Percentiles rank a stretch among this genome's conserved stretches.
Conservation (phyloP, 37 sponge, comb jelly and placozoan genomes). For the Axinella damicornis region DNA sequence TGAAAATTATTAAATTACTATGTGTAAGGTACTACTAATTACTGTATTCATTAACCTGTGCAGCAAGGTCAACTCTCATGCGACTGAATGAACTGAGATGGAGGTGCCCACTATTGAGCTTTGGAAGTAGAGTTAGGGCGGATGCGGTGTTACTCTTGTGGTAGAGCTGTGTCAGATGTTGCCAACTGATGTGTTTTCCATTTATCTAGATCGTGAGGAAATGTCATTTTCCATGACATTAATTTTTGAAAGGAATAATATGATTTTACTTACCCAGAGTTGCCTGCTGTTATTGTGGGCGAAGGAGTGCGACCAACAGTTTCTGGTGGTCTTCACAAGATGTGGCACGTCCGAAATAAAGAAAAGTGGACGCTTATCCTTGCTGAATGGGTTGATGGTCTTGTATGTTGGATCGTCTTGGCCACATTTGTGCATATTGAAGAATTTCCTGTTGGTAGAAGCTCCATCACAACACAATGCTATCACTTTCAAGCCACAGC, state of each 20-base stretch:
- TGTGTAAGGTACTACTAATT: no score
- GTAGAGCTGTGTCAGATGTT: neutral
- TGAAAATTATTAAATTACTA: no score
- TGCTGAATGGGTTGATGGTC: slow-evolving; percentile 7
- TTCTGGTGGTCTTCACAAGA: no score
- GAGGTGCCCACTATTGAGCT: slow-evolving; percentile 10
- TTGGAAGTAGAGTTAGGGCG: slow-evolving; percentile 6
- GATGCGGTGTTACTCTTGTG: neutral
- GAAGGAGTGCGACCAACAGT: slow-evolving; percentile 33
- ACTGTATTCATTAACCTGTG: slow-evolving; percentile 24
- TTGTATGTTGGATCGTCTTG: slow-evolving; percentile 11
- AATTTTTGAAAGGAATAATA: neutral
- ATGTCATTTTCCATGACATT: no score
- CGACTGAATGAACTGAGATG: slow-evolving; percentile 23
- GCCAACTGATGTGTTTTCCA: slow-evolving; percentile 44
- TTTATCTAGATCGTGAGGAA: slow-evolving; percentile 5
- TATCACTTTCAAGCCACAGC: slow-evolving; percentile 33
- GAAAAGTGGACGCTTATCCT: no score
- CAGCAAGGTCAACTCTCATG: slow-evolving; percentile 26
- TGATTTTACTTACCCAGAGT: slow-evolving; percentile 23
- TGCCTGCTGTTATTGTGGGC: slow-evolving; percentile 7
- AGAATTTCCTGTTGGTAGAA: slow-evolving; percentile 35
- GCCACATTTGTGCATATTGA: slow-evolving; percentile 25
- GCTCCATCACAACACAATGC: slow-evolving; percentile 45
- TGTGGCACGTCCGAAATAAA: slow-evolving; percentile 25